phyloP scores from a whole-genome alignment of 2,113 vertebrate species.

The Thunnus maccoyii region DNA sequence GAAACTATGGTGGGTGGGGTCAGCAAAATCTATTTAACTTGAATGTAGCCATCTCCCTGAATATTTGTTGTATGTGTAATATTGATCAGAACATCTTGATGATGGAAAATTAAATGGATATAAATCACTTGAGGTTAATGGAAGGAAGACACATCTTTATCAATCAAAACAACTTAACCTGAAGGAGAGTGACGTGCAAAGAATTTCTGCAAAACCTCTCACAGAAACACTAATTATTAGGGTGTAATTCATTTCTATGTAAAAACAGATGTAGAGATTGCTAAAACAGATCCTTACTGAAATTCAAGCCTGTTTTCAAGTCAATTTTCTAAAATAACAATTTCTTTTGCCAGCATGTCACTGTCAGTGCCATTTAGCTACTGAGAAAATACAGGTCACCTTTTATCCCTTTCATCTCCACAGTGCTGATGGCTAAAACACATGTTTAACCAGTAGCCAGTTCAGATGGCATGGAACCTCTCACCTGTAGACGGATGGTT shows the following conservation, averaged over 20 bases:
- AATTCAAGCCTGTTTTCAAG: neutral
- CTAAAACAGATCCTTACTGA: neutral
- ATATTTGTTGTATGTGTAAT: neutral
- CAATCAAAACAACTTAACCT: neutral
- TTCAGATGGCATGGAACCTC: neutral
- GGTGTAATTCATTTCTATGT: neutral
- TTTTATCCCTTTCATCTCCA: neutral
- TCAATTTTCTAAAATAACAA: neutral
- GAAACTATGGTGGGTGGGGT: neutral
- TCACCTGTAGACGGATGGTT: constrained; percentile 42
- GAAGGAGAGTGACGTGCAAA: neutral
- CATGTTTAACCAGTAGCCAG: constrained; percentile 4
- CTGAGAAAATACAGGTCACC: neutral
- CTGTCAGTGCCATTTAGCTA: neutral
- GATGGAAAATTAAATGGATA: neutral
- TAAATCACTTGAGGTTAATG: neutral
- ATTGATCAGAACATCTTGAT: neutral
- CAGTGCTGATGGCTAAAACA: constrained; percentile 27
- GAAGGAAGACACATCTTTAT: neutral
- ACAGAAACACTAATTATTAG: neutral
- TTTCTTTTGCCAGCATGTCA: neutral
- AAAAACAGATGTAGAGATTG: constrained; percentile 1
- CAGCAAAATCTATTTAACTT: neutral
- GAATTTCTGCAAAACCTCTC: neutral
- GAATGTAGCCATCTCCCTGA: neutral